phyloP scores from a whole-genome alignment of 2,888 invertebrate genomes.

The Xanthia icteritia region DNA sequence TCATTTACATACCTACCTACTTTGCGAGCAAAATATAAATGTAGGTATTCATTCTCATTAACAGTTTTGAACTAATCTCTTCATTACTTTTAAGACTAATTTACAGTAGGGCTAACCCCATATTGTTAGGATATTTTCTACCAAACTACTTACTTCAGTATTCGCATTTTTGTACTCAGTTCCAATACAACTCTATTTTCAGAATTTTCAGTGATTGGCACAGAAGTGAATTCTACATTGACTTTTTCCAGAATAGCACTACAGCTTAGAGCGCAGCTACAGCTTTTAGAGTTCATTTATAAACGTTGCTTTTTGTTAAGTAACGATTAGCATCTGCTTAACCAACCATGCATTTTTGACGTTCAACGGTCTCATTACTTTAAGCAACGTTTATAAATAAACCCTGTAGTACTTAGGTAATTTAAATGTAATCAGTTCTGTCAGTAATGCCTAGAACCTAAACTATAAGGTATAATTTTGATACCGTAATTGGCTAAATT shows the following conservation, averaged over 20 bases:
- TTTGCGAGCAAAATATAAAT: background rate
- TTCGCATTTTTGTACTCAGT: background rate
- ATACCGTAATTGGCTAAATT: constrained; percentile 43
- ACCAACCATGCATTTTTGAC: background rate
- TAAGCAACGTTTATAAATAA: background rate
- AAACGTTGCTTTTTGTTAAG: background rate
- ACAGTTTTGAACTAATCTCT: background rate
- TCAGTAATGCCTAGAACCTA: constrained; percentile 18
- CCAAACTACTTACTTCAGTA: too few species aligned
- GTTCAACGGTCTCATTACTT: background rate
- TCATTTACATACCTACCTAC: background rate
- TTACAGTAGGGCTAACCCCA: background rate
- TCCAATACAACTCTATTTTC: background rate
- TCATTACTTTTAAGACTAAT: background rate
- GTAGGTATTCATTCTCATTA: background rate
- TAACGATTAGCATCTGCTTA: background rate
- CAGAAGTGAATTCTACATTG: background rate
- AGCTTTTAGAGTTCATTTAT: too few species aligned
- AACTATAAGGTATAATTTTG: constrained; percentile 18
- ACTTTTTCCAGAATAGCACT: background rate
- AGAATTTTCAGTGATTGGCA: background rate
- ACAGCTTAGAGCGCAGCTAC: too few species aligned
- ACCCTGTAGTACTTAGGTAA: background rate
- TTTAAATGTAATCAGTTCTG: background rate
- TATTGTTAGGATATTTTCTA: background rate